phyloP scores from a whole-genome alignment of 2,888 invertebrate species.

The Rhagonycha lutea region DNA sequence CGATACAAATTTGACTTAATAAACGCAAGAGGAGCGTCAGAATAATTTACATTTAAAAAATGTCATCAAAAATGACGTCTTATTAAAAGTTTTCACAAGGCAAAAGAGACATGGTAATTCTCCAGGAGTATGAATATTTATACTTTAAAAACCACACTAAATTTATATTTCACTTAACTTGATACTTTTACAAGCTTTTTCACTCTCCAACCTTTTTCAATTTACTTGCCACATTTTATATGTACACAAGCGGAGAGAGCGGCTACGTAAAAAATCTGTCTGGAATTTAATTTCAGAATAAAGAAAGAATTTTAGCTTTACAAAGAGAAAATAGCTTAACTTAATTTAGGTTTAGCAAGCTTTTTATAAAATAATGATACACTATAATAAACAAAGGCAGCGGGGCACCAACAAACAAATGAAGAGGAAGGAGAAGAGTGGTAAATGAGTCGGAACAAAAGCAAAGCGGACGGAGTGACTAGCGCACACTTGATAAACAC shows the following conservation, averaged over 20 bases:
- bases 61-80: not conserved
- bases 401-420: slow-evolving; percentile 50
- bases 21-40: not conserved
- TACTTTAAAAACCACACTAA: slow-evolving; percentile 42
- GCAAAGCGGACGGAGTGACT: slow-evolving; percentile 49
- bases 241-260: not conserved
- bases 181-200: slow-evolving; percentile 51
- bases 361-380: slow-evolving; percentile 17
- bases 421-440: slow-evolving; percentile 53
- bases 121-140: slow-evolving; percentile 48
- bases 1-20: not conserved
- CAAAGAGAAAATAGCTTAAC: slow-evolving; percentile 5
- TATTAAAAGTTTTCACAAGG: slow-evolving; percentile 19
- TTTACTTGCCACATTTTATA: slow-evolving; percentile 32
- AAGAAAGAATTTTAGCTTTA: not conserved
- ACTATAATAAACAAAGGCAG: slow-evolving; percentile 31
- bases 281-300: not conserved
- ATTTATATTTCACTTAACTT: slow-evolving; percentile 51
- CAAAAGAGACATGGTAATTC: slow-evolving; percentile 31
- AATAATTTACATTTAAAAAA: not conserved
- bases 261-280: not conserved
- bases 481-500: slow-evolving; percentile 52
- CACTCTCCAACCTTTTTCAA: slow-evolving; percentile 51
- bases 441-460: slow-evolving; percentile 56
- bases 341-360: slow-evolving; percentile 11